phyloP scores from a whole-genome alignment of 2,113 vertebrate genomes.

The Potamarius usumacintae region DNA sequence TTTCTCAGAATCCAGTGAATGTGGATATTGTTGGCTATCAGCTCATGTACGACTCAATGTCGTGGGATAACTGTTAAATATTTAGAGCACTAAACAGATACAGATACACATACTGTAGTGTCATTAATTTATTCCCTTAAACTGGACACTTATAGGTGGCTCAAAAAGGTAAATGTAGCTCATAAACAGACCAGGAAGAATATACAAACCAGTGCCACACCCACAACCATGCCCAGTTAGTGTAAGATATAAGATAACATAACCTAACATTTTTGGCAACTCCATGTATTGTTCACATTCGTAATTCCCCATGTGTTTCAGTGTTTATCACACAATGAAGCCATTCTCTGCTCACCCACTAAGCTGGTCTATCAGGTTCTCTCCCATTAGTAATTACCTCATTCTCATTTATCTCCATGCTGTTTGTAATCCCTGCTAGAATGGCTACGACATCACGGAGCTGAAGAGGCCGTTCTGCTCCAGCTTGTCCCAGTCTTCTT shows the following conservation, averaged over 20 bases:
- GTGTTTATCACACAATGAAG: not conserved
- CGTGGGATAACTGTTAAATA: not conserved
- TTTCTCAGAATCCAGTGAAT: too few relatives aligned
- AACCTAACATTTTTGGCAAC: not conserved
- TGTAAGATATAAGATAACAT: not conserved
- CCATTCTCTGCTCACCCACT: not conserved
- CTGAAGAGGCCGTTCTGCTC: constrained; percentile 80
- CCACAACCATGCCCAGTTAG: not conserved
- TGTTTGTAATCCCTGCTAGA: constrained; percentile 63
- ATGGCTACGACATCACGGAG: constrained; percentile 81
- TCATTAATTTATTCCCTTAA: not conserved
- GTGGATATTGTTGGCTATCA: too few relatives aligned
- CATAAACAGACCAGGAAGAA: not conserved
- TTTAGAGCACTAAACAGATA: not conserved
- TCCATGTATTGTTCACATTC: not conserved
- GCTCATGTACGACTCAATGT: too few relatives aligned
- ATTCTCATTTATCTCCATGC: not conserved
- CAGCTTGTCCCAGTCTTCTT: constrained; percentile 76
- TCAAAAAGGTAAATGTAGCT: not conserved
- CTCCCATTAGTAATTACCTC: too few relatives aligned
- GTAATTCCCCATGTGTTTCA: not conserved
- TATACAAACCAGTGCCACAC: not conserved
- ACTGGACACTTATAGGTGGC: not conserved
- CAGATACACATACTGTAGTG: not conserved
- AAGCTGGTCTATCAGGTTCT: not conserved